Conservation (phyloP, 2,888 invertebrate genomes). For the Latrodectus elegans region DNA sequence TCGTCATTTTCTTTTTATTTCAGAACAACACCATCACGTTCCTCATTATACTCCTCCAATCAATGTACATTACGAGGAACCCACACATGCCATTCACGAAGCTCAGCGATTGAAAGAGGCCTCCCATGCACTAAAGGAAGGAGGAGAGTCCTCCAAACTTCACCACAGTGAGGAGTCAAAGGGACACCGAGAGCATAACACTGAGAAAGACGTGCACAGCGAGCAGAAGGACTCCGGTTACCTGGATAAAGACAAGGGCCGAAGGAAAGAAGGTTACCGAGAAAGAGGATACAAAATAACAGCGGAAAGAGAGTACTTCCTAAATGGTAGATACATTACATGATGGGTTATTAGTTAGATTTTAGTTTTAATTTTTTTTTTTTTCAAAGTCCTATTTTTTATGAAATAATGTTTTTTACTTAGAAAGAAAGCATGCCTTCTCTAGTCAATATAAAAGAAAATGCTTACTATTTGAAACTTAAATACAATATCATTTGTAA, state of each 20-base stretch:
- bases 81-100: not conserved
- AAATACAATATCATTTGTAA: too few species aligned
- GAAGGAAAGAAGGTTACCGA: slow-evolving; percentile 69
- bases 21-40: not conserved
- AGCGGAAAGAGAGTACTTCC: slow-evolving; percentile 70
- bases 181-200: slow-evolving; percentile 43
- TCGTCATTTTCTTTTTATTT: not conserved
- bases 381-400: too few species aligned
- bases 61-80: not conserved
- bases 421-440: too few species aligned
- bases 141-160: slow-evolving; percentile 11
- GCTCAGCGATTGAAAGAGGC: slow-evolving; percentile 9
- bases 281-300: slow-evolving; percentile 71
- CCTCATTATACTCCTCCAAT: slow-evolving; percentile 38
- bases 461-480: too few species aligned
- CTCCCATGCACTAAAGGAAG: slow-evolving; percentile 19
- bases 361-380: too few species aligned
- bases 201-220: slow-evolving; percentile 19
- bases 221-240: slow-evolving; percentile 54
- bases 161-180: slow-evolving; percentile 62
- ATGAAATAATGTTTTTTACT: too few species aligned
- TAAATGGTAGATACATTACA: slow-evolving; percentile 41
- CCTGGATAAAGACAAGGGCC: slow-evolving; percentile 67
- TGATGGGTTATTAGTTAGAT: too few species aligned
- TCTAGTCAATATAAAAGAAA: too few species aligned